Percentiles rank a stretch among this genome's conserved stretches.
Evolutionary conservation across 2,797 vertebrate genomes (phyloP).

Genomic region (Melopsittacus undulatus): DNA sequence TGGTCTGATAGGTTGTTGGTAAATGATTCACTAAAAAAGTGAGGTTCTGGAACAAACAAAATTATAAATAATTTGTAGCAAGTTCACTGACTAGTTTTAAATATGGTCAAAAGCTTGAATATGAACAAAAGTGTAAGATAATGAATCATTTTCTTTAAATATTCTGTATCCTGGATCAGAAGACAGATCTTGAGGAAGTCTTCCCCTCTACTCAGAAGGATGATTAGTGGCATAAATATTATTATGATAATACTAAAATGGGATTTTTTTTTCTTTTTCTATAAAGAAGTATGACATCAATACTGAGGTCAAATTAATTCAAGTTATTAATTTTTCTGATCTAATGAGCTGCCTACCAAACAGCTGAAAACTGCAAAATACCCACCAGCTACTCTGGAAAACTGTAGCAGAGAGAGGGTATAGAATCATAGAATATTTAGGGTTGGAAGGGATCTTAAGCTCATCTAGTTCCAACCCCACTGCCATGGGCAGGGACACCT

Average conservation of each 20-base stretch:
- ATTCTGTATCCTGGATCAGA: neutral
- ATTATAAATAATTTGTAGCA: neutral
- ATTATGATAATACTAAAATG: neutral
- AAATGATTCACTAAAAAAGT: neutral
- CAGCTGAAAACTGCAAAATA: neutral
- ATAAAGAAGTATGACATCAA: neutral
- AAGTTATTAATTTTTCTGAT: neutral
- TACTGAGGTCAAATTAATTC: neutral
- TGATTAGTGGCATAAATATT: neutral
- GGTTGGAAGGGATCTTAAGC: neutral
- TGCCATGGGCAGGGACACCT: neutral
- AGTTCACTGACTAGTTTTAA: neutral
- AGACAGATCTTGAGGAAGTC: neutral
- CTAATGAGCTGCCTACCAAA: neutral
- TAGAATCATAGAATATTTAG: neutral
- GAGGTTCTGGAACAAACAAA: neutral
- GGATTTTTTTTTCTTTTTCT: neutral
- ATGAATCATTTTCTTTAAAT: neutral
- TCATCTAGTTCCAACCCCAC: neutral
- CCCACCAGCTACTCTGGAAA: neutral
- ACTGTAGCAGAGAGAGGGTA: neutral
- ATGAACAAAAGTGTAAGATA: neutral
- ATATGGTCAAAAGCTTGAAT: neutral
- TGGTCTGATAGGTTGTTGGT: neutral
- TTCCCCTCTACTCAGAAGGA: neutral